A percentile compares a stretch with the other conserved stretches of the same genome.
Conservation (phyloP, 2,797 vertebrate species). For the Gobionotothen gibberifrons region DNA sequence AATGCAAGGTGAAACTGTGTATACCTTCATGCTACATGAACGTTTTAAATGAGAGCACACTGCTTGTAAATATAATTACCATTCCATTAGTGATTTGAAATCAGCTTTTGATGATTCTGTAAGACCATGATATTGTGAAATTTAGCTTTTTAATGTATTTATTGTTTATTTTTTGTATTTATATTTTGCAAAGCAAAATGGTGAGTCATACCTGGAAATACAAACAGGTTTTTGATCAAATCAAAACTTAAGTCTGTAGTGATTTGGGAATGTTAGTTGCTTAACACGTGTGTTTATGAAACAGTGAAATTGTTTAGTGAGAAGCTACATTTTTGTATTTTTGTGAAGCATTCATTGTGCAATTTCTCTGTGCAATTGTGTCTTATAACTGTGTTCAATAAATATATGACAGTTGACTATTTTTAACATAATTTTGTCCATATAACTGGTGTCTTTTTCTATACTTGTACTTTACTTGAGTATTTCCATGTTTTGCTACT, state of each 20-base stretch:
- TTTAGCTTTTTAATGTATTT: constrained; percentile 31
- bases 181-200: constrained; percentile 32
- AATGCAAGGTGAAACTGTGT: constrained; percentile 44
- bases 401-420: constrained; percentile 53
- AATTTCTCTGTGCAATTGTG: constrained; percentile 48
- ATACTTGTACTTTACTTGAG: too few species aligned
- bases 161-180: constrained; percentile 25
- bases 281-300: constrained; percentile 40
- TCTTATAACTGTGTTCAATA: constrained; percentile 40
- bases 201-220: constrained; percentile 7
- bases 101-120: constrained; percentile 32
- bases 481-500: too few species aligned
- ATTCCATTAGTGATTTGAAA: constrained; percentile 39
- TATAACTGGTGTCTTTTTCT: constrained; percentile 23
- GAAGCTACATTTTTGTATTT: constrained; percentile 36
- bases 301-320: constrained; percentile 31
- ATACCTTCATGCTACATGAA: constrained; percentile 27
- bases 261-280: constrained; percentile 34
- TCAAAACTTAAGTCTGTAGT: constrained; percentile 38
- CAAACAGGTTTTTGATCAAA: constrained; percentile 41
- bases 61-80: constrained; percentile 36
- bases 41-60: constrained; percentile 32
- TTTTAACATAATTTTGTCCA: constrained; percentile 55
- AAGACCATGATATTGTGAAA: constrained; percentile 44
- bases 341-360: constrained; percentile 50